phyloP scores from a whole-genome alignment of 2,113 vertebrate species.

The Nerophis lumbriciformis region DNA sequence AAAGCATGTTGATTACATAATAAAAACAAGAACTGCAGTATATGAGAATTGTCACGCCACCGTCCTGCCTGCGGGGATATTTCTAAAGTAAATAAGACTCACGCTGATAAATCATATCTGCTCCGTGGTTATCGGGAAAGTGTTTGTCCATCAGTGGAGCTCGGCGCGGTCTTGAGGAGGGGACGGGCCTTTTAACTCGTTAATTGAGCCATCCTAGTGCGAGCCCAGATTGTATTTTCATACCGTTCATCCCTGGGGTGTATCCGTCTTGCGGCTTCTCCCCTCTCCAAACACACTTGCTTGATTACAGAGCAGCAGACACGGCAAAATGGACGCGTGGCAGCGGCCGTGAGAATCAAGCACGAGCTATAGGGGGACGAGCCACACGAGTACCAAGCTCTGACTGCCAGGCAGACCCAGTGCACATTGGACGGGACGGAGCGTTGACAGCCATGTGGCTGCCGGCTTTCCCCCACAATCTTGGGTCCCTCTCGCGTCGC shows the following conservation, averaged over 20 bases:
- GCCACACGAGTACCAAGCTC: slow-evolving; percentile 24
- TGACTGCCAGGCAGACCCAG: slow-evolving; percentile 51
- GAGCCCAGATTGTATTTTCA: slow-evolving; percentile 31
- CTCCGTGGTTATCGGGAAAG: slow-evolving; percentile 34
- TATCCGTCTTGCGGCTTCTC: slow-evolving; percentile 32
- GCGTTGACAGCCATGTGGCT: slow-evolving; percentile 63
- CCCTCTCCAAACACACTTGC: slow-evolving; percentile 37
- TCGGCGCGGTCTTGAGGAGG: slow-evolving; percentile 21
- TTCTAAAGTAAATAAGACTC: slow-evolving; percentile 17
- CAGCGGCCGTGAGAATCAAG: slow-evolving; percentile 23
- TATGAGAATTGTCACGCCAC: slow-evolving; percentile 47
- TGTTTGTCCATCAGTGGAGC: slow-evolving; percentile 25
- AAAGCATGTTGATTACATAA: slow-evolving; percentile 57
- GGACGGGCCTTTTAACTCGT: slow-evolving; percentile 29
- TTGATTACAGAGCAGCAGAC: slow-evolving; percentile 50
- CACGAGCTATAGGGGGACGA: neutral
- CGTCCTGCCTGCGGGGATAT: slow-evolving; percentile 29
- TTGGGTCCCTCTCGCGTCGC: slow-evolving; percentile 34
- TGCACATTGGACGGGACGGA: slow-evolving; percentile 57
- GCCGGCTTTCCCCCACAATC: slow-evolving; percentile 45
- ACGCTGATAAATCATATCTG: slow-evolving; percentile 32
- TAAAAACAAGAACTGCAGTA: slow-evolving; percentile 42
- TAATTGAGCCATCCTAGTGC: slow-evolving; percentile 44
- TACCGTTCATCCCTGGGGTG: slow-evolving; percentile 43
- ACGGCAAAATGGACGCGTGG: slow-evolving; percentile 13